phyloP scores from a whole-genome alignment of 1,140 invertebrate genomes.

The Calephelis nemesis region DNA sequence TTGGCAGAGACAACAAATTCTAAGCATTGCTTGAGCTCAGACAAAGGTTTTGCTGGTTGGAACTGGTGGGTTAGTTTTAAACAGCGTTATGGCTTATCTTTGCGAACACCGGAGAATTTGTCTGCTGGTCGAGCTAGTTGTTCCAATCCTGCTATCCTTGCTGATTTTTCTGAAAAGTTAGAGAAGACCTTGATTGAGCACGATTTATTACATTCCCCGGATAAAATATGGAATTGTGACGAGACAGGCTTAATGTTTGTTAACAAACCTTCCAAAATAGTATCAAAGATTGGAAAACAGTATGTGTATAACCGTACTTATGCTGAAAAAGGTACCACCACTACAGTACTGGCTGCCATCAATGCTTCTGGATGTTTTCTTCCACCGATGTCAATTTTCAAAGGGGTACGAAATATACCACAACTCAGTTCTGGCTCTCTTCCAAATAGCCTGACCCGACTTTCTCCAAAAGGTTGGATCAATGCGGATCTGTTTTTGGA shows the following conservation, averaged over 20 bases:
- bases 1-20: too few relatives aligned
- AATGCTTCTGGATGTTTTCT: slow-evolving; percentile 17
- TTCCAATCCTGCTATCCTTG: neutral
- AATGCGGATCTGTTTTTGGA: slow-evolving; percentile 28
- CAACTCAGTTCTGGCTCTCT: slow-evolving; percentile 8
- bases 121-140: slow-evolving; percentile 5
- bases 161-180: slow-evolving; percentile 18
- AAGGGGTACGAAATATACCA: slow-evolving; percentile 18
- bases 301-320: slow-evolving; percentile 12
- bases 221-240: slow-evolving; percentile 18
- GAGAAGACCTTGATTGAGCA: neutral
- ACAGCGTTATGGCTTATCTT: neutral
- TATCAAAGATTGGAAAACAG: slow-evolving; percentile 7
- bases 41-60: too few relatives aligned
- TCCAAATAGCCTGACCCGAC: slow-evolving; percentile 15
- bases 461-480: slow-evolving; percentile 28
- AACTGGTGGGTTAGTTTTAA: slow-evolving; percentile 13
- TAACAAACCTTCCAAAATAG: slow-evolving; percentile 6
- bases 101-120: slow-evolving; percentile 1
- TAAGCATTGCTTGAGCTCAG: too few relatives aligned
- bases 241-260: slow-evolving; percentile 12
- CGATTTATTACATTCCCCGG: neutral
- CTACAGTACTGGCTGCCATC: slow-evolving; percentile 4
- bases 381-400: slow-evolving; percentile 13
- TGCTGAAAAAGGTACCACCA: neutral